Percentiles rank a stretch among this genome's conserved stretches.
These are phyloP conservation scores for Scaptomyza tumidula DNA, from an alignment of 2,888 invertebrate genomes.

Conservation along the genomic window DNA sequence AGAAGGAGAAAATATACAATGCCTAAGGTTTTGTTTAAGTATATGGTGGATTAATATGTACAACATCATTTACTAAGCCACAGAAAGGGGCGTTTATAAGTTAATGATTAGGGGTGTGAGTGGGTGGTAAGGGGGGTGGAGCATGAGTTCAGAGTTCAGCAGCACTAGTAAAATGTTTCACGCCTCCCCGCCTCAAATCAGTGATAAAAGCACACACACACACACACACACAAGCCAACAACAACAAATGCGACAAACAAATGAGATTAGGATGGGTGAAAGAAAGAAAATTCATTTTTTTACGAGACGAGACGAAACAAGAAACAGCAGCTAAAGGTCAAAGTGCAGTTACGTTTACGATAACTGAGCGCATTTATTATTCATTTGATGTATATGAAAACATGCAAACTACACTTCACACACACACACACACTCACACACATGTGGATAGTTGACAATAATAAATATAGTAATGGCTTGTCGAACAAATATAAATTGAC, in stretches of 20 bases:
- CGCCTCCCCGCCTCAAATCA: slow-evolving; percentile 49
- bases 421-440: slow-evolving; percentile 30
- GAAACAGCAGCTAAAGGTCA: slow-evolving; percentile 61
- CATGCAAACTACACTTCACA: slow-evolving; percentile 73
- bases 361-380: slow-evolving; percentile 75
- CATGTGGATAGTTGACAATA: slow-evolving; percentile 32
- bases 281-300: slow-evolving; percentile 17
- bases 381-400: slow-evolving; percentile 67
- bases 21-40: slow-evolving; percentile 1
- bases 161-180: slow-evolving; percentile 52
- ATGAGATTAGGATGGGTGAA: slow-evolving; percentile 51
- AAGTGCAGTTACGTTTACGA: slow-evolving; percentile 76
- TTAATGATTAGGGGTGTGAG: slow-evolving; percentile 1
- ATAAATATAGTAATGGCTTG: slow-evolving; percentile 74
- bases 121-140: background rate
- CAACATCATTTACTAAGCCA: slow-evolving; percentile 33
- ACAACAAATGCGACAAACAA: slow-evolving; percentile 35
- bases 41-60: slow-evolving; percentile 46
- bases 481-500: slow-evolving; percentile 79
- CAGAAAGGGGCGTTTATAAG: slow-evolving; percentile 17
- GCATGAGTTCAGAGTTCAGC: slow-evolving; percentile 46
- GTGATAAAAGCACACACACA: slow-evolving; percentile 29
- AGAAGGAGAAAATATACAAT: slow-evolving; percentile 6
- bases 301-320: background rate
- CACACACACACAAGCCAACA: slow-evolving; percentile 31